Evolutionary conservation across 1,140 invertebrate genomes (phyloP).

Genomic region (Hycleus phaleratus): DNA sequence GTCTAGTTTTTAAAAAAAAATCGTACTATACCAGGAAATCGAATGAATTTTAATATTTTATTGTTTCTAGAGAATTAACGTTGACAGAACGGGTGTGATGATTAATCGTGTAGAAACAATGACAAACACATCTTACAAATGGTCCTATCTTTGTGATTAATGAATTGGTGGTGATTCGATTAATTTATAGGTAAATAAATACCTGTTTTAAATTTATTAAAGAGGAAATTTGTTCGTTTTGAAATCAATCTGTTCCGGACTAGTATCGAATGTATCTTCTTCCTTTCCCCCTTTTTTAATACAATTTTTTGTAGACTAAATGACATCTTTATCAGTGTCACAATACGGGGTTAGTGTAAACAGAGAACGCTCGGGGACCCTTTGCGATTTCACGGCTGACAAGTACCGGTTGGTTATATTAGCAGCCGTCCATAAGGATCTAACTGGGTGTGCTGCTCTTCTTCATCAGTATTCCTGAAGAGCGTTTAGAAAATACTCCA

Average conservation of each 20-base stretch:
- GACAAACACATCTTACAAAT: conserved; percentile 18
- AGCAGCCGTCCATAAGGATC: too few relatives aligned
- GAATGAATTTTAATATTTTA: background rate
- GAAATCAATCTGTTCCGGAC: too few relatives aligned
- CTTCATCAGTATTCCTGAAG: too few relatives aligned
- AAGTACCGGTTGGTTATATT: conserved; percentile 16
- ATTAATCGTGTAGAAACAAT: conserved; percentile 2
- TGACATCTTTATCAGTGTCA: conserved; percentile 36
- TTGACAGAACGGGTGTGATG: conserved; percentile 6
- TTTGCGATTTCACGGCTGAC: conserved; percentile 34
- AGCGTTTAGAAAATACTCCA: too few relatives aligned
- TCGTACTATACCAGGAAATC: background rate
- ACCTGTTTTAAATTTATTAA: too few relatives aligned
- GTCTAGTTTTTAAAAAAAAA: too few relatives aligned
- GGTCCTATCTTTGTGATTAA: conserved; percentile 16
- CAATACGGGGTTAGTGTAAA: conserved; percentile 38
- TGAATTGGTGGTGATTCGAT: conserved; percentile 4
- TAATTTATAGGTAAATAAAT: too few relatives aligned
- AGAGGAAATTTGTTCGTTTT: too few relatives aligned
- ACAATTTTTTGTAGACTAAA: conserved; percentile 1
- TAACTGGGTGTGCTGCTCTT: too few relatives aligned
- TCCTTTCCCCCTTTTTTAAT: too few relatives aligned
- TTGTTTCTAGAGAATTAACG: background rate
- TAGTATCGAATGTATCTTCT: too few relatives aligned
- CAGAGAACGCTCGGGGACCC: conserved; percentile 24